Evolutionary conservation across 1,140 invertebrate species (phyloP).

Genomic region (Colletes latitarsis): DNA sequence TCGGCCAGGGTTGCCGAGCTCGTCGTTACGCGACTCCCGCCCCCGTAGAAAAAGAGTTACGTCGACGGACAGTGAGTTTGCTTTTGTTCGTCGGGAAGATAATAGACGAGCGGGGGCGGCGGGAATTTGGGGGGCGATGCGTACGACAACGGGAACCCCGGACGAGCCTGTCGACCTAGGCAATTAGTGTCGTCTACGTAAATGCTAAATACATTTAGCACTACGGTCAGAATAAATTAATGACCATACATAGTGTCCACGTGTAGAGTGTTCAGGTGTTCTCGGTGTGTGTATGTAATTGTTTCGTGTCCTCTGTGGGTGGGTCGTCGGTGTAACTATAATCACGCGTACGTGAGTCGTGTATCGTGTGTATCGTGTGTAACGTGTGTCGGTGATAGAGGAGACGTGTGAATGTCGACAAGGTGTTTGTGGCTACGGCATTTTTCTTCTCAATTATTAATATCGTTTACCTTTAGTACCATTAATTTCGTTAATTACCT

Average conservation of each 20-base stretch:
- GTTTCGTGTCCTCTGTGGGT: slow-evolving; percentile 12
- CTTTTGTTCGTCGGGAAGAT: neutral
- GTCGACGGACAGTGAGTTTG: neutral
- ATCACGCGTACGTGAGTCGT: neutral
- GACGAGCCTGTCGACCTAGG: slow-evolving; percentile 65
- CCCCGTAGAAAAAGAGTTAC: neutral
- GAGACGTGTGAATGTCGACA: slow-evolving; percentile 24
- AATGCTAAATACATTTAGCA: slow-evolving; percentile 77
- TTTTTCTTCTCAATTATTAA: slow-evolving; percentile 57
- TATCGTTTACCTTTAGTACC: slow-evolving; percentile 61
- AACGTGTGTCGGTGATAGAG: neutral
- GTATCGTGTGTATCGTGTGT: neutral
- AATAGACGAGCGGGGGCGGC: too few species aligned
- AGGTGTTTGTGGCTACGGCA: slow-evolving; percentile 34
- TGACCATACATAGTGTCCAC: slow-evolving; percentile 64
- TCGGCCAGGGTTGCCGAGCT: slow-evolving; percentile 16
- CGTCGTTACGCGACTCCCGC: neutral
- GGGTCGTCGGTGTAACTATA: slow-evolving; percentile 36
- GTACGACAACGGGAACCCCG: slow-evolving; percentile 19
- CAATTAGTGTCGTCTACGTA: slow-evolving; percentile 76
- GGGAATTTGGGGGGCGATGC: neutral
- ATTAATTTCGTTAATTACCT: slow-evolving; percentile 66
- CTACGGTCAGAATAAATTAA: slow-evolving; percentile 77
- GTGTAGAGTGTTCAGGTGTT: slow-evolving; percentile 50
- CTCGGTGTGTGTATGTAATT: slow-evolving; percentile 14